Conservation (phyloP, 2,113 vertebrate species). For the Thryonomys swinderianus region DNA sequence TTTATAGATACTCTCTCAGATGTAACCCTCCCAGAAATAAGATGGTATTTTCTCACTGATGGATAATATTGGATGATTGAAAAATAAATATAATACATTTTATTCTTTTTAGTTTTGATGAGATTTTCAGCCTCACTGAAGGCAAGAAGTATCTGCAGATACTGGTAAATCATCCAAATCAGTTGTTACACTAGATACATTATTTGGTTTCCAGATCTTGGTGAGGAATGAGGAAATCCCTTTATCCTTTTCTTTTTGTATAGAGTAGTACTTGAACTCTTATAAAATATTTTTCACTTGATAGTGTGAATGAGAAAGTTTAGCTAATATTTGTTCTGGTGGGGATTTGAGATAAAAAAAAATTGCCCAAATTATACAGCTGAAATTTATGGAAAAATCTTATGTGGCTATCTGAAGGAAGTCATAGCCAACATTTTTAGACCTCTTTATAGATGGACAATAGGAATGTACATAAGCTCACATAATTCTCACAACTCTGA, state of each 20-base stretch:
- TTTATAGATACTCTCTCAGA: neutral
- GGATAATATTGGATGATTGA: neutral
- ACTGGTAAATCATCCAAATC: neutral
- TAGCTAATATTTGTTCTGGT: neutral
- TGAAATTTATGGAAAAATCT: neutral
- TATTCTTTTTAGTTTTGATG: neutral
- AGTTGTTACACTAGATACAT: neutral
- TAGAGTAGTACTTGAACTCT: neutral
- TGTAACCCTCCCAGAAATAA: neutral
- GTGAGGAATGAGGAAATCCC: neutral
- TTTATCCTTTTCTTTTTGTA: conserved; percentile 2
- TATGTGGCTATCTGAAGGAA: neutral
- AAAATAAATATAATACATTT: neutral
- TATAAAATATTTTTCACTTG: neutral
- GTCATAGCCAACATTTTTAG: neutral
- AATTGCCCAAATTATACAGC: neutral
- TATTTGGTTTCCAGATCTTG: neutral
- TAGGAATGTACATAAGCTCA: neutral
- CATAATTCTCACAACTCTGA: neutral
- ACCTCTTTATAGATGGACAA: neutral
- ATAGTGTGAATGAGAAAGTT: neutral
- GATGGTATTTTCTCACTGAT: neutral
- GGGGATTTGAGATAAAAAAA: conserved; percentile 38
- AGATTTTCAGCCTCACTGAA: neutral
- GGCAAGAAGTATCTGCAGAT: neutral